These are phyloP conservation scores for Ceratothoa steindachneri DNA, from an alignment of 2,888 invertebrate species.

Conservation along the genomic window DNA sequence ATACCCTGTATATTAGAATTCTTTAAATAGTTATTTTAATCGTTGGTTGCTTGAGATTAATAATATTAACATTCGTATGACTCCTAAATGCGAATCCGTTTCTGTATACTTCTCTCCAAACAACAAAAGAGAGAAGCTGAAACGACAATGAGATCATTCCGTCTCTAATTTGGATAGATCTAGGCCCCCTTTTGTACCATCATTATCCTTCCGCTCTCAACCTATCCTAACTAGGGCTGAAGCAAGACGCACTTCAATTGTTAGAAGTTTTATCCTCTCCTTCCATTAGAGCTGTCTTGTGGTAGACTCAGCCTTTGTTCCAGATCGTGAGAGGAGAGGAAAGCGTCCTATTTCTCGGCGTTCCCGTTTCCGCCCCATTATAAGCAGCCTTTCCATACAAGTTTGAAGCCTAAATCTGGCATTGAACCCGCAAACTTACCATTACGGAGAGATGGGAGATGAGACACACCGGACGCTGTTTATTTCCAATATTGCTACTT, in stretches of 20 bases:
- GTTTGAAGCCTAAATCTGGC: neutral
- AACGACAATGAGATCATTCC: neutral
- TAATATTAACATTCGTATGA: too few relatives aligned
- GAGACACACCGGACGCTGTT: neutral
- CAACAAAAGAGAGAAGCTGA: neutral
- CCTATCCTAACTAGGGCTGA: neutral
- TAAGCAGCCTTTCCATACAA: neutral
- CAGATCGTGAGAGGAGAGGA: neutral
- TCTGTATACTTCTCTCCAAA: too few relatives aligned
- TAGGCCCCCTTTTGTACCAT: neutral
- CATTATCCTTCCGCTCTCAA: neutral
- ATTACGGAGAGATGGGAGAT: neutral
- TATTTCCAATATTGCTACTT: neutral
- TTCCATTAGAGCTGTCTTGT: neutral
- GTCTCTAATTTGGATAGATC: neutral
- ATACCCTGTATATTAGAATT: too few relatives aligned
- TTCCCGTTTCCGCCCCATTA: neutral
- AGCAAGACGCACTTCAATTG: neutral
- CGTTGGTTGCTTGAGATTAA: too few relatives aligned
- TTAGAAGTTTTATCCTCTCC: neutral
- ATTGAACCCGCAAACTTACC: neutral
- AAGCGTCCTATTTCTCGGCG: neutral
- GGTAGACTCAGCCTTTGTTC: neutral
- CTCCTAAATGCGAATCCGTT: too few relatives aligned
- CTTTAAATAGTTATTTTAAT: too few relatives aligned